These are phyloP conservation scores for Monodelphis domestica DNA, from an alignment of 2,797 vertebrate species.

Conservation along the genomic window DNA sequence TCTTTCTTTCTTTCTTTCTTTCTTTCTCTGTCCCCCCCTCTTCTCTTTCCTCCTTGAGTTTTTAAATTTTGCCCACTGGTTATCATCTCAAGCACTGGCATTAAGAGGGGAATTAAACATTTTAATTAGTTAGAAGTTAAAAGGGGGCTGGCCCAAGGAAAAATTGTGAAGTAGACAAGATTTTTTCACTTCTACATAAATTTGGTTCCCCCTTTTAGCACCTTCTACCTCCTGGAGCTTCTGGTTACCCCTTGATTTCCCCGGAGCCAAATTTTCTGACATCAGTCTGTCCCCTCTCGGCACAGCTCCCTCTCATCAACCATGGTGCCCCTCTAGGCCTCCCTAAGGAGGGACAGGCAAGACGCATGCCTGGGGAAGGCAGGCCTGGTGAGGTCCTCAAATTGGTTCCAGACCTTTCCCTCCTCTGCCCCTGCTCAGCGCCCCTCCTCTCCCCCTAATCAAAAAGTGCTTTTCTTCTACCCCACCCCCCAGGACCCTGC, in stretches of 20 bases:
- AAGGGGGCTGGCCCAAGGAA: neutral
- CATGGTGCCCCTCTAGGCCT: neutral
- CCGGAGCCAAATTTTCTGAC: neutral
- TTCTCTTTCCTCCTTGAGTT: neutral
- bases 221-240: neutral
- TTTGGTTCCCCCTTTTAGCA: neutral
- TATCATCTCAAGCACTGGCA: neutral
- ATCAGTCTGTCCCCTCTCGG: neutral
- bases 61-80: neutral
- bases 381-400: neutral
- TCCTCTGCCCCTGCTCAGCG: neutral
- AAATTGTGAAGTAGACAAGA: neutral
- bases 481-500: neutral
- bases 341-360: neutral
- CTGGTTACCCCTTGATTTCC: neutral
- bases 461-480: neutral
- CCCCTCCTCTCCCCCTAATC: rapidly evolving
- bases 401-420: neutral
- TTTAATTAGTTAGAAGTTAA: neutral
- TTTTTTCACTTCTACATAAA: neutral
- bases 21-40: too few relatives aligned
- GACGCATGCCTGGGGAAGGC: neutral
- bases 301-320: neutral
- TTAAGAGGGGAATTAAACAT: neutral
- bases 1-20: too few relatives aligned